A percentile compares a stretch with the other conserved stretches of the same genome.
Evolutionary conservation across 2,113 vertebrate species (phyloP).

Genomic region (Corythornis cristatus): DNA sequence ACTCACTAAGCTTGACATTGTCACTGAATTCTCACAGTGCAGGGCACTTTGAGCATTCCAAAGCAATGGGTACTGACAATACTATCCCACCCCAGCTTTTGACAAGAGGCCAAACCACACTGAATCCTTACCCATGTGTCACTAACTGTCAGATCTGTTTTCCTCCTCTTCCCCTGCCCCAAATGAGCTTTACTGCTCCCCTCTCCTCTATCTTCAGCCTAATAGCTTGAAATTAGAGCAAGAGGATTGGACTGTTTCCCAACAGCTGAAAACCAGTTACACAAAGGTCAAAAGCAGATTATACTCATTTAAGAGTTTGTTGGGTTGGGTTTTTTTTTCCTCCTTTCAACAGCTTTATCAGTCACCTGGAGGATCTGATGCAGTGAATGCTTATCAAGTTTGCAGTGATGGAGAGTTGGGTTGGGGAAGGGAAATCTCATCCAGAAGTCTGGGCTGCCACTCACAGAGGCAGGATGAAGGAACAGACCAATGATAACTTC

Average conservation of each 20-base stretch:
- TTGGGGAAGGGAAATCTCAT: neutral
- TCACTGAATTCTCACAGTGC: neutral
- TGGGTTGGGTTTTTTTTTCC: no score
- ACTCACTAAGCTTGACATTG: neutral
- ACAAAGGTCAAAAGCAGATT: neutral
- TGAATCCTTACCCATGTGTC: neutral
- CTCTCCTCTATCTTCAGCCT: neutral
- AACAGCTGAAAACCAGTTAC: neutral
- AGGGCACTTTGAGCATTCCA: neutral
- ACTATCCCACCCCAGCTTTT: neutral
- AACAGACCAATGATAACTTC: fast-evolving
- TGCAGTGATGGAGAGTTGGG: neutral
- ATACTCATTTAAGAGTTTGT: neutral
- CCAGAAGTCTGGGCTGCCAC: neutral
- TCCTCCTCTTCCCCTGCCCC: neutral
- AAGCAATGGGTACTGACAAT: neutral
- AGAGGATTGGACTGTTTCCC: neutral
- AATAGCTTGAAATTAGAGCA: neutral
- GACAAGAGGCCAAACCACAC: neutral
- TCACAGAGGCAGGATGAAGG: neutral
- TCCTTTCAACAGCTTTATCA: neutral
- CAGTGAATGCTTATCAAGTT: neutral
- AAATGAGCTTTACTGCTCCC: neutral
- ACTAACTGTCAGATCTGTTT: neutral
- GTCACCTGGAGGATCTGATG: neutral